Conservation (phyloP, 2,888 invertebrate species). For the Callinectes sapidus region DNA sequence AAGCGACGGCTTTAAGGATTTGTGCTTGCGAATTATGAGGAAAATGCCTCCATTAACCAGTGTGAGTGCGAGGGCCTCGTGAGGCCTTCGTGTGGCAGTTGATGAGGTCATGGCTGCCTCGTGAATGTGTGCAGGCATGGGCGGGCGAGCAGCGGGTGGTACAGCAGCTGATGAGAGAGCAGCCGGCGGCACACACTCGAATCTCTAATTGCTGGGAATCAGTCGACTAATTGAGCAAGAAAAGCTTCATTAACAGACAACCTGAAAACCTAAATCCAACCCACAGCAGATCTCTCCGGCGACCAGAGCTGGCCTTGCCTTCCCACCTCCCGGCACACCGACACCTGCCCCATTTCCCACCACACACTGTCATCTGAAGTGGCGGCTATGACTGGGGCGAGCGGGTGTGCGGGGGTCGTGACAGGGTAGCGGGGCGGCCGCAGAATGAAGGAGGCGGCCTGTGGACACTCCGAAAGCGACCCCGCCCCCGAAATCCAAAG, state of each 20-base stretch:
- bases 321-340: background rate
- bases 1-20: background rate
- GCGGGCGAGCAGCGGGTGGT: conserved; percentile 23
- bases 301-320: background rate
- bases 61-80: background rate
- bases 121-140: conserved; percentile 26
- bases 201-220: background rate
- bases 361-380: background rate
- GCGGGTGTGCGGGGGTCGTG: conserved; percentile 45
- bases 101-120: background rate
- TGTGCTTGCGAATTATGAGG: background rate
- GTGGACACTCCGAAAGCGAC: conserved; percentile 36
- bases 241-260: background rate
- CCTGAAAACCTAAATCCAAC: background rate
- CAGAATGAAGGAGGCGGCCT: conserved; percentile 59
- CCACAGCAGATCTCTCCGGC: background rate
- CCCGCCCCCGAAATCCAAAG: conserved; percentile 44
- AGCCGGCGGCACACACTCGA: background rate
- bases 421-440: conserved; percentile 55
- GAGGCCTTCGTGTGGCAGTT: conserved; percentile 15
- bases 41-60: background rate
- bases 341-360: background rate
- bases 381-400: conserved; percentile 43
- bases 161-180: background rate
- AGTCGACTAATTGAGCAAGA: background rate